Evolutionary conservation across 2,888 invertebrate species (phyloP).

Genomic region (Mycalesis mineus): DNA sequence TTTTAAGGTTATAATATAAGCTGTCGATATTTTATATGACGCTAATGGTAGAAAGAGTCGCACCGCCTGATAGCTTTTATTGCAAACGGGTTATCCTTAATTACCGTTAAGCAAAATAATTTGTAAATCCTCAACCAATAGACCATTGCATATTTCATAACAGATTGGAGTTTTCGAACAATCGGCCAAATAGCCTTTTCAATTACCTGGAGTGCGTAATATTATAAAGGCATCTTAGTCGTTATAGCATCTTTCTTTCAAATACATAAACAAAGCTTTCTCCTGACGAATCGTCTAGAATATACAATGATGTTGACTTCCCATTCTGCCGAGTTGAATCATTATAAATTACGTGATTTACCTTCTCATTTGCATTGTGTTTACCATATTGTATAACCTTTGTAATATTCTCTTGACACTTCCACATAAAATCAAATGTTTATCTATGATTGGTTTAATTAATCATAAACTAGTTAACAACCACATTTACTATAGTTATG

Average conservation of each 20-base stretch:
- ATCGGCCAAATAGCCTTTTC: not conserved
- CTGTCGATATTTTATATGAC: too few relatives aligned
- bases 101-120: too few relatives aligned
- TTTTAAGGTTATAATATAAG: too few relatives aligned
- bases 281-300: slow-evolving; percentile 14
- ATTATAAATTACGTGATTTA: slow-evolving; percentile 8
- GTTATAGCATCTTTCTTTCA: not conserved
- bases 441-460: not conserved
- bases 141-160: too few relatives aligned
- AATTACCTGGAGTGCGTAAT: not conserved
- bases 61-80: too few relatives aligned
- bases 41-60: too few relatives aligned
- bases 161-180: too few relatives aligned
- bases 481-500: not conserved
- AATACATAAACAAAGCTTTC: slow-evolving; percentile 16
- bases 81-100: too few relatives aligned
- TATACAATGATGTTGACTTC: slow-evolving; percentile 12
- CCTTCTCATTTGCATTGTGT: slow-evolving; percentile 5
- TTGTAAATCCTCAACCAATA: too few relatives aligned
- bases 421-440: not conserved
- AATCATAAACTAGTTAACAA: not conserved
- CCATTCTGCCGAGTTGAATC: slow-evolving; percentile 3
- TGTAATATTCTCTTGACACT: not conserved
- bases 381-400: not conserved
- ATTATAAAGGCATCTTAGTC: not conserved